These are phyloP conservation scores for Hydropsyche betteni DNA, from an alignment of 2,888 invertebrate genomes.

Conservation along the genomic window DNA sequence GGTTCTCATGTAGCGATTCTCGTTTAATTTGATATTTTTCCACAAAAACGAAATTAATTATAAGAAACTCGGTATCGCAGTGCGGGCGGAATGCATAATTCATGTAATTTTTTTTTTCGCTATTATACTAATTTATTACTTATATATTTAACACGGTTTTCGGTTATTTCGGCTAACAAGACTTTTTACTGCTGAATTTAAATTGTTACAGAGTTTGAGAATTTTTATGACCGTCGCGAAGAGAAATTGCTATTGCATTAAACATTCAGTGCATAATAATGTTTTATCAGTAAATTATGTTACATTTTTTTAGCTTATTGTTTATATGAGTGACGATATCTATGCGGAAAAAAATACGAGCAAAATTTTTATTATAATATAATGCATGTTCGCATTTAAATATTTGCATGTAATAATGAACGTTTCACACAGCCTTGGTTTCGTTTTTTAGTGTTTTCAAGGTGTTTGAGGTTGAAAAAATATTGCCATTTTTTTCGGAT, in stretches of 20 bases:
- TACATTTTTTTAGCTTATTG: too few species aligned
- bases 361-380: too few species aligned
- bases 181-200: constrained; percentile 23
- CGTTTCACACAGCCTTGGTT: constrained; percentile 12
- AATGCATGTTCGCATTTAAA: constrained; percentile 4
- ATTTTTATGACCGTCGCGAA: constrained; percentile 2
- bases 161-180: constrained; percentile 35
- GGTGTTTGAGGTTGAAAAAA: constrained; percentile 17
- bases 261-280: neutral
- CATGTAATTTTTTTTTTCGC: constrained; percentile 33
- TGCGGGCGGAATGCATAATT: constrained; percentile 34
- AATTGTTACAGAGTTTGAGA: constrained; percentile 28
- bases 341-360: too few species aligned
- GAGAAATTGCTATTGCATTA: constrained; percentile 4
- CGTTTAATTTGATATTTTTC: constrained; percentile 31
- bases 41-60: constrained; percentile 26
- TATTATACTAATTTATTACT: constrained; percentile 22
- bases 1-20: constrained; percentile 30
- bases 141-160: constrained; percentile 37
- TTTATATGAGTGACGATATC: too few species aligned
- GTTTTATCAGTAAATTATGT: too few species aligned
- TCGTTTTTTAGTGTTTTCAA: constrained; percentile 19
- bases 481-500: constrained; percentile 12
- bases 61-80: constrained; percentile 19
- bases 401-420: constrained; percentile 26